Base-by-base conservation (phyloP, 2,888 invertebrate species). In the Alviniconcha strummeri region DNA sequence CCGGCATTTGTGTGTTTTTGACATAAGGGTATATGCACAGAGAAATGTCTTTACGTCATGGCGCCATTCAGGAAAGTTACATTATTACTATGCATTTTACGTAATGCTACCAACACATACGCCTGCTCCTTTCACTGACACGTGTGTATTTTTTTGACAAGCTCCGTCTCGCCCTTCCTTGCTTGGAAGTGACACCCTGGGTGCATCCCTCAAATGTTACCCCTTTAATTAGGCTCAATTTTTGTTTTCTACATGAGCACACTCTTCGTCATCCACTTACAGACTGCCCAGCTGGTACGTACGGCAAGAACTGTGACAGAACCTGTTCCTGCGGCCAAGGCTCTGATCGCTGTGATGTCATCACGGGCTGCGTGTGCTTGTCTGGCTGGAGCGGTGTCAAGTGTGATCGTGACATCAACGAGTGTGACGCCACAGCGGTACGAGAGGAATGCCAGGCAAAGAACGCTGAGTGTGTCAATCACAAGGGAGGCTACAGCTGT, bases 301-400 rank as follows among this genome's bases (percentile, higher is more conserved):
- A 85, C 69, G 87, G 87, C 19, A 52, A 36, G 5, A 77, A 83
- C 67, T 89, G 88, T 75, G 77, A 36, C 5, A 74, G 69, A 4
- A 78, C 36, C 4, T 88, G 88, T 79, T 74, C 83, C n/a, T 87
- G 86, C 76, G 83, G 81, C 69, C 36, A 74, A 64, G 81, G 75
- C 36, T 7, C 54, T 7, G 36, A 57, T 7, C 36, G 9, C 81
- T 81, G 81, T 19, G 74, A 81, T 60, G 6, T 5, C 5, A 7
- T 5, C 74, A 81, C 74, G 36, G 81, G 81, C 19, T 81, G 81
- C 17, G 74, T 36, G 36, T 81, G 81, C n/a, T 4, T 0, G 57
- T 13, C 7, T 52, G 81, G 81, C 13, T 81, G 81, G 81, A 56
- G 17, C 0, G 81, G 81, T 4, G 17, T 11, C 52, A 17, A 52